Percentiles rank a stretch among this genome's conserved stretches.
These are phyloP conservation scores for Eupithecia insigniata DNA, from an alignment of 2,888 invertebrate genomes.

Conservation along the genomic window DNA sequence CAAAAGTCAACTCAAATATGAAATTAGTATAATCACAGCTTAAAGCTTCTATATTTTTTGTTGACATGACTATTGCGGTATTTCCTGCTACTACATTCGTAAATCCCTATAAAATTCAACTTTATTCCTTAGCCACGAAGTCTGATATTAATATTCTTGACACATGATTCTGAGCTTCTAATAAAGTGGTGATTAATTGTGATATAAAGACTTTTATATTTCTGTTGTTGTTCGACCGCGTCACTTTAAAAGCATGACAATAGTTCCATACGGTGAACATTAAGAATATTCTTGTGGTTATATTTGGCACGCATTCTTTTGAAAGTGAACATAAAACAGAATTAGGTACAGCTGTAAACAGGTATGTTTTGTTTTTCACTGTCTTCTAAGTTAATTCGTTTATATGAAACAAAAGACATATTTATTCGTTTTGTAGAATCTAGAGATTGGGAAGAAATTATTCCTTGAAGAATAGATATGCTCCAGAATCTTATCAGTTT, in stretches of 20 bases:
- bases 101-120: slow-evolving; percentile 47
- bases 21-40: slow-evolving; percentile 81
- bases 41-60: slow-evolving; percentile 80
- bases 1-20: slow-evolving; percentile 77
- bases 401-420: background rate
- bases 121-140: slow-evolving; percentile 41
- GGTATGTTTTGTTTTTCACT: background rate
- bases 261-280: slow-evolving; percentile 59
- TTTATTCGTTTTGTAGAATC: too few species aligned
- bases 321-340: slow-evolving; percentile 15
- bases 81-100: slow-evolving; percentile 76
- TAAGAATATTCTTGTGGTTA: slow-evolving; percentile 52
- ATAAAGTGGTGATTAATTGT: slow-evolving; percentile 81
- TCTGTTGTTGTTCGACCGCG: slow-evolving; percentile 73
- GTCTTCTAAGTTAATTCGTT: background rate
- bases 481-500: background rate
- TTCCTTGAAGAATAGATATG: background rate
- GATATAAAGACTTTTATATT: slow-evolving; percentile 79
- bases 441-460: background rate
- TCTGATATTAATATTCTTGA: slow-evolving; percentile 45
- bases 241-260: slow-evolving; percentile 70
- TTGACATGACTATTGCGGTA: slow-evolving; percentile 76
- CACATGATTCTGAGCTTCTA: slow-evolving; percentile 52
- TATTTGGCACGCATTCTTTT: slow-evolving; percentile 43
- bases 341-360: slow-evolving; percentile 1